These are phyloP conservation scores for Noctua janthina DNA, from an alignment of 2,888 invertebrate genomes.

Conservation along the genomic window DNA sequence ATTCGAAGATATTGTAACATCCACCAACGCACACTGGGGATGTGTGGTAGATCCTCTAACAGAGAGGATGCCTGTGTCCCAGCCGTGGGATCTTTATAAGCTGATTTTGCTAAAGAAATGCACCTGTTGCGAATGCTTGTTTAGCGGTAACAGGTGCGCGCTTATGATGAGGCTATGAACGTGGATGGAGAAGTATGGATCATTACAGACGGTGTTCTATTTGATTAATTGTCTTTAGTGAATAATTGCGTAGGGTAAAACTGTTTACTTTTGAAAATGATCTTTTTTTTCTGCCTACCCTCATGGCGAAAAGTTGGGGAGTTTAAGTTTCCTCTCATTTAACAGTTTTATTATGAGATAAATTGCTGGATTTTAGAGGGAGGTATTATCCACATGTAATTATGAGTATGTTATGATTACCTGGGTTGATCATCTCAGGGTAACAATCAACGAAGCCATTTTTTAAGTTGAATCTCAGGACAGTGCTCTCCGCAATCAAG, in stretches of 20 bases:
- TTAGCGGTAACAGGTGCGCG: too few relatives aligned
- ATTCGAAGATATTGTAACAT: background rate
- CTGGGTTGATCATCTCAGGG: conserved; percentile 81
- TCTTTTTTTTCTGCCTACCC: background rate
- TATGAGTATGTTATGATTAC: conserved; percentile 69
- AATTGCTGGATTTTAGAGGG: too few relatives aligned
- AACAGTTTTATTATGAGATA: background rate
- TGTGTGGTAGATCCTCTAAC: background rate
- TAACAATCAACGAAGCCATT: conserved; percentile 80
- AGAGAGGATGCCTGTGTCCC: background rate
- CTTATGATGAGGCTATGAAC: background rate
- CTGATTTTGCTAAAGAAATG: background rate
- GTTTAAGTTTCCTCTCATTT: background rate
- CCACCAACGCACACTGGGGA: background rate
- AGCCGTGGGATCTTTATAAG: background rate
- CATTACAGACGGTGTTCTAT: background rate
- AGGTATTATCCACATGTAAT: background rate
- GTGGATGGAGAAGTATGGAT: background rate
- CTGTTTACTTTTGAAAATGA: too few relatives aligned
- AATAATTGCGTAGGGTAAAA: too few relatives aligned
- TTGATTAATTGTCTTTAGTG: background rate
- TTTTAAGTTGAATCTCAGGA: conserved; percentile 79
- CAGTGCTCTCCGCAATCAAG: conserved; percentile 79
- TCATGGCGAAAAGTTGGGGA: background rate
- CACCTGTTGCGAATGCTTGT: too few relatives aligned